phyloP scores from a whole-genome alignment of 2,888 invertebrate species.

The Dryobotodes eremita region DNA sequence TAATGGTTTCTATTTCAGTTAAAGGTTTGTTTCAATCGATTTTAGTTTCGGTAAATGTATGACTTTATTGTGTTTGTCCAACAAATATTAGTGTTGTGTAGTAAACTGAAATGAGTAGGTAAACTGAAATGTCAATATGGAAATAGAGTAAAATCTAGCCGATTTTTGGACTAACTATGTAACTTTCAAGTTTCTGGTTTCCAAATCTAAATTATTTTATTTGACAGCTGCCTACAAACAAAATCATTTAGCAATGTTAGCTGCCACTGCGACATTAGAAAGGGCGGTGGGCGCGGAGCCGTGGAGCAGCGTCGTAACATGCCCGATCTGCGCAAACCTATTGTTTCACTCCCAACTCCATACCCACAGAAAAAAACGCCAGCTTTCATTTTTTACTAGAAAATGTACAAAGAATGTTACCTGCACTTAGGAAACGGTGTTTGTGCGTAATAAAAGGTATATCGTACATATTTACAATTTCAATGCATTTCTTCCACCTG shows the following conservation, averaged over 20 bases:
- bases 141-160: neutral
- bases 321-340: conserved; percentile 73
- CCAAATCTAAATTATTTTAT: neutral
- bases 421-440: conserved; percentile 65
- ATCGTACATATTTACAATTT: conserved; percentile 27
- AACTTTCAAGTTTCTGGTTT: neutral
- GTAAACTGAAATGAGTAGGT: no score
- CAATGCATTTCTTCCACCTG: conserved; percentile 48
- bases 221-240: neutral
- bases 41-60: neutral
- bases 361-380: conserved; percentile 66
- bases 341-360: conserved; percentile 70
- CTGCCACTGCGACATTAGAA: conserved; percentile 59
- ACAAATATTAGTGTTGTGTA: neutral
- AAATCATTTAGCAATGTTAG: conserved; percentile 59
- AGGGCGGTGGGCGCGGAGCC: conserved; percentile 66
- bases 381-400: conserved; percentile 60
- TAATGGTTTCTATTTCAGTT: neutral
- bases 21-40: neutral
- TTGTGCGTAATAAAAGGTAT: conserved; percentile 27
- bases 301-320: conserved; percentile 66
- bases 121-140: neutral
- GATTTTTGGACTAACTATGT: neutral
- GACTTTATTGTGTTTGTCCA: neutral
- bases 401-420: conserved; percentile 72